These are phyloP conservation scores for Drosophila nigricruria DNA, from an alignment of 2,888 invertebrate species.

Conservation along the genomic window DNA sequence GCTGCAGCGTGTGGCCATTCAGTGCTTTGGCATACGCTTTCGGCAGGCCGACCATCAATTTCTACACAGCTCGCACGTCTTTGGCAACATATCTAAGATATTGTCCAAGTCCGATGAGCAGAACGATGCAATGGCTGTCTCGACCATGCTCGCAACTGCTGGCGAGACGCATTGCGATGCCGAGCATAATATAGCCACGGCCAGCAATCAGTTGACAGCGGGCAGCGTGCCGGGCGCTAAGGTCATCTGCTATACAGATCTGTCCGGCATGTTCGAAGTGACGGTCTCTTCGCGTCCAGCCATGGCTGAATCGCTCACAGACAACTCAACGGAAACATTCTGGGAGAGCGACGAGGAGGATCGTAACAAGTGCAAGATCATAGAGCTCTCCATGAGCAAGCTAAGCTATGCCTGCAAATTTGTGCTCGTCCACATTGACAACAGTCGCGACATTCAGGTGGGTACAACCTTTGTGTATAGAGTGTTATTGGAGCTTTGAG, in stretches of 20 bases:
- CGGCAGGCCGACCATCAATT: conserved; percentile 95
- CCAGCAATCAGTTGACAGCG: conserved; percentile 20
- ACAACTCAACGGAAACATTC: conserved; percentile 98
- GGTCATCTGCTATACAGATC: conserved; percentile 82
- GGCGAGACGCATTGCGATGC: conserved; percentile 76
- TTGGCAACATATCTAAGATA: conserved; percentile 98
- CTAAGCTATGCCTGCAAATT: conserved; percentile 85
- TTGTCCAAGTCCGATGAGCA: conserved; percentile 95
- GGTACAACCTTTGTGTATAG: conserved; percentile 70
- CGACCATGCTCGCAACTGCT: conserved; percentile 72
- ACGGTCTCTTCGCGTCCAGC: conserved; percentile 97
- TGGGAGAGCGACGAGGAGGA: conserved; percentile 99
- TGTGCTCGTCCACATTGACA: conserved; percentile 96
- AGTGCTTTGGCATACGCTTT: conserved; percentile 97
- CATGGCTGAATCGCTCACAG: conserved; percentile 96
- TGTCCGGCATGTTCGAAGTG: conserved; percentile 85
- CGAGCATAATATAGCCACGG: conserved; percentile 75
- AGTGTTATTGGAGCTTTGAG: background rate
- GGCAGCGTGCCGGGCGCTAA: conserved; percentile 69
- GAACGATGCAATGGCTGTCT: conserved; percentile 85
- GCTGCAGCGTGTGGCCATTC: conserved; percentile 95
- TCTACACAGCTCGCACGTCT: conserved; percentile 95
- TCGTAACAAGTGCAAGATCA: conserved; percentile 94
- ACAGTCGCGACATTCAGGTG: conserved; percentile 95
- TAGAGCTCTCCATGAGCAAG: conserved; percentile 89